Evolutionary conservation across 2,113 vertebrate genomes (phyloP).

Genomic region (Ammodytes dubius): DNA sequence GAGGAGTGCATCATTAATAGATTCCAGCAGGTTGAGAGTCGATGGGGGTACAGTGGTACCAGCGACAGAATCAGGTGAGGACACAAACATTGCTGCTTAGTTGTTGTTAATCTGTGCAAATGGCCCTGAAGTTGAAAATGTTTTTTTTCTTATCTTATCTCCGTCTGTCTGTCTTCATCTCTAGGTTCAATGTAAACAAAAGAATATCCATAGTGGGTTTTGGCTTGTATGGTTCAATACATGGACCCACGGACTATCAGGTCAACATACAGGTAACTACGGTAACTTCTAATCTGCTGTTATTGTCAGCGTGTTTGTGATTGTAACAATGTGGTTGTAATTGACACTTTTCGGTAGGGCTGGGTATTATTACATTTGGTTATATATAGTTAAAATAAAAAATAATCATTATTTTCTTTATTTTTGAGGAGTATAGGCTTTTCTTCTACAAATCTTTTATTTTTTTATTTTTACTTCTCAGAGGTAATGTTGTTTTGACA

Average conservation of each 20-base stretch:
- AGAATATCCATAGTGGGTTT: slow-evolving; percentile 96
- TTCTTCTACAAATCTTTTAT: too few relatives aligned
- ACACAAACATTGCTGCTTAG: background rate
- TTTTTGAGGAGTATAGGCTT: too few relatives aligned
- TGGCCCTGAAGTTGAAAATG: too few relatives aligned
- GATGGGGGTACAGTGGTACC: slow-evolving; percentile 96
- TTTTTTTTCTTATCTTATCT: background rate
- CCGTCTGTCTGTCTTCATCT: slow-evolving; percentile 40
- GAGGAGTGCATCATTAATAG: slow-evolving; percentile 95
- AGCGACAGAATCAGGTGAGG: slow-evolving; percentile 94
- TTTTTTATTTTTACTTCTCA: too few relatives aligned
- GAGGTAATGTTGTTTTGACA: too few relatives aligned
- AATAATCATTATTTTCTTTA: too few relatives aligned
- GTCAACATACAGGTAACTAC: slow-evolving; percentile 94
- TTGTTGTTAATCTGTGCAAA: background rate
- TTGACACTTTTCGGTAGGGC: background rate
- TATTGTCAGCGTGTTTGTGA: background rate
- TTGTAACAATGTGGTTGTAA: background rate
- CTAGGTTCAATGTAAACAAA: slow-evolving; percentile 94
- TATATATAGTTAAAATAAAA: too few relatives aligned
- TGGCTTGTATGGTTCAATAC: slow-evolving; percentile 96
- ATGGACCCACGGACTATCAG: slow-evolving; percentile 96
- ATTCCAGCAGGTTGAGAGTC: slow-evolving; percentile 97
- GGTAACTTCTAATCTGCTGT: background rate
- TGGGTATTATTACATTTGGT: background rate